Percentiles rank a stretch among this genome's conserved stretches.
Evolutionary conservation across 2,113 vertebrate genomes (phyloP).

Genomic region (Gymnobelideus leadbeateri): DNA sequence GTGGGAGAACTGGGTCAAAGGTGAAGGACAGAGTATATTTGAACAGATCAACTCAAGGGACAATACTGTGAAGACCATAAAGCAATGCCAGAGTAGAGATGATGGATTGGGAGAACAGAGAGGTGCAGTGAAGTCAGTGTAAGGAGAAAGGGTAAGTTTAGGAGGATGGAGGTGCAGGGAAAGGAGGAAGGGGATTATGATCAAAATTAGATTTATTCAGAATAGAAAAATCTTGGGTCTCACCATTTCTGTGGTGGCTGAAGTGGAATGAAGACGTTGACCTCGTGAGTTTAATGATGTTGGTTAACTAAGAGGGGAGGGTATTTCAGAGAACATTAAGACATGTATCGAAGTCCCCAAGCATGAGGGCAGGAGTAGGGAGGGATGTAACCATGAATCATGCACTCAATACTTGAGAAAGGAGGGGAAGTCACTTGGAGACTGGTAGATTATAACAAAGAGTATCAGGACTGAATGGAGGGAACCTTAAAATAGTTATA

Average conservation of each 20-base stretch:
- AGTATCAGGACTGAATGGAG: too few relatives aligned
- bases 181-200: background rate
- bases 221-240: background rate
- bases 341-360: background rate
- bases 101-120: background rate
- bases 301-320: background rate
- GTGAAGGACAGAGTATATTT: slow-evolving; percentile 2
- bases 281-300: background rate
- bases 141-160: background rate
- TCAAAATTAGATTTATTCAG: background rate
- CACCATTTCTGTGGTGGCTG: background rate
- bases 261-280: background rate
- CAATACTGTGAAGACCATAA: background rate
- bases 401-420: too few relatives aligned
- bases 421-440: too few relatives aligned
- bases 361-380: background rate
- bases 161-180: background rate
- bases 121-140: background rate
- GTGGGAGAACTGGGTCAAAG: background rate
- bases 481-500: too few relatives aligned
- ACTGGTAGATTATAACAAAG: too few relatives aligned
- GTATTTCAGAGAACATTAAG: background rate
- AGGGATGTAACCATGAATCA: background rate
- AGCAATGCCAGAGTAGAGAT: background rate
- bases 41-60: background rate